Evolutionary conservation across 2,797 vertebrate species (phyloP).

Genomic region (Etheostoma perlongum): DNA sequence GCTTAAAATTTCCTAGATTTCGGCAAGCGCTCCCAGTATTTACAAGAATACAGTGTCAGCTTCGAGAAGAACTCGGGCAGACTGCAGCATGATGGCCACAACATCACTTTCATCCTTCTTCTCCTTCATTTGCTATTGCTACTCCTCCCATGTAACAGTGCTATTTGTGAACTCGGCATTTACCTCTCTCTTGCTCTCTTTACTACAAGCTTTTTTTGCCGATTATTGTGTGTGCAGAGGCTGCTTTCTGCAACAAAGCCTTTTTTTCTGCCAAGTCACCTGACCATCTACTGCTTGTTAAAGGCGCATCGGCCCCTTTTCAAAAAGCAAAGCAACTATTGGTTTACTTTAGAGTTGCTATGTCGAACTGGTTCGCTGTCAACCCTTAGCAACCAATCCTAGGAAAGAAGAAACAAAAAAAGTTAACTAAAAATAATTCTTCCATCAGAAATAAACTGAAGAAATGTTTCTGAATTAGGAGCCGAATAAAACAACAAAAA

Average conservation of each 20-base stretch:
- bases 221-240: slow-evolving; percentile 42
- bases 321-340: slow-evolving; percentile 33
- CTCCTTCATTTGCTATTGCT: slow-evolving; percentile 27
- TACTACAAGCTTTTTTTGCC: slow-evolving; percentile 38
- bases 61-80: slow-evolving; percentile 83
- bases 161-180: slow-evolving; percentile 42
- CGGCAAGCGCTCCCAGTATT: slow-evolving; percentile 86
- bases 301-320: slow-evolving; percentile 64
- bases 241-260: slow-evolving; percentile 60
- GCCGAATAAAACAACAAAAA: neutral
- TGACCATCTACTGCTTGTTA: slow-evolving; percentile 71
- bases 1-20: slow-evolving; percentile 77
- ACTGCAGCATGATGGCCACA: slow-evolving; percentile 39
- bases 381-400: neutral
- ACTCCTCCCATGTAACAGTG: slow-evolving; percentile 37
- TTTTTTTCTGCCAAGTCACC: slow-evolving; percentile 65
- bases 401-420: neutral
- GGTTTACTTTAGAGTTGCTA: slow-evolving; percentile 13
- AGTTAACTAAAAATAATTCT: no score
- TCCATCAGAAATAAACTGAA: neutral
- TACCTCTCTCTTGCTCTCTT: slow-evolving; percentile 40
- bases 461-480: slow-evolving; percentile 11
- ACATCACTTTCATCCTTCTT: slow-evolving; percentile 25
- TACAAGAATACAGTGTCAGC: slow-evolving; percentile 84
- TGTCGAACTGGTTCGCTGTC: neutral